Base-by-base conservation (phyloP, 2,888 invertebrate genomes). In the Linnaemya tessellans region DNA sequence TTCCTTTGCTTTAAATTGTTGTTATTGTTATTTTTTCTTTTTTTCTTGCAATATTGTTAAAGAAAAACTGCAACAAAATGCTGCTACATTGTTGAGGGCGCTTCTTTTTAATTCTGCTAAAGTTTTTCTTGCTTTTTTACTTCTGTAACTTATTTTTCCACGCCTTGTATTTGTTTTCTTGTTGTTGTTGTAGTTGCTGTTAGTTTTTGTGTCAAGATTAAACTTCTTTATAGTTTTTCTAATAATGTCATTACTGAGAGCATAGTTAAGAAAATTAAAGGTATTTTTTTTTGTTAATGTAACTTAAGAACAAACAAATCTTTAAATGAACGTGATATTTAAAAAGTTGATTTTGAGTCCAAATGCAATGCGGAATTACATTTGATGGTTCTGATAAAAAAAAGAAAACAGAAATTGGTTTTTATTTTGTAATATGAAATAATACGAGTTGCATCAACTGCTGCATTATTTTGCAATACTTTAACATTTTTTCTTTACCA, bases 161-260 rank as follows among this genome's bases (percentile, higher is more conserved):
- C 15, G 43, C 20, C 15, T 41, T 18, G 1, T 41, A 4, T 15
- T 22, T 7, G 0, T 51, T 10, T 49, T 38, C n/a, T 22, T 11
- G 68, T 64, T 51, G 13, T 77, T 54, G 20, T 41, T 54, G 10
- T 30, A 11, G 30, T 30, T 30, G 30, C 30, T 30, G 30, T 11
- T 43, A 43, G 49, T 80, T 77, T 81, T 68, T 67, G 51, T 80
- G 65, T 84, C 71, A 81, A 79, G 60, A 79, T 79, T 68, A 74
- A 78, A 79, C 15, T 74, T 79, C 15, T 84, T 68, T 82, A 75
- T 68, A 78, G 78, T 79, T 85, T 81, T 75, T 79, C 43, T 65
- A 85, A 85, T 85, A 82, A 85, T 79, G 79, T 85, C 84, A 85
- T 85, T 85, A 85, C 74, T 60, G 41, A 65, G 58, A 79, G 60